phyloP scores from a whole-genome alignment of 2,797 vertebrate species.

The Petrocephalus schoutedeni region DNA sequence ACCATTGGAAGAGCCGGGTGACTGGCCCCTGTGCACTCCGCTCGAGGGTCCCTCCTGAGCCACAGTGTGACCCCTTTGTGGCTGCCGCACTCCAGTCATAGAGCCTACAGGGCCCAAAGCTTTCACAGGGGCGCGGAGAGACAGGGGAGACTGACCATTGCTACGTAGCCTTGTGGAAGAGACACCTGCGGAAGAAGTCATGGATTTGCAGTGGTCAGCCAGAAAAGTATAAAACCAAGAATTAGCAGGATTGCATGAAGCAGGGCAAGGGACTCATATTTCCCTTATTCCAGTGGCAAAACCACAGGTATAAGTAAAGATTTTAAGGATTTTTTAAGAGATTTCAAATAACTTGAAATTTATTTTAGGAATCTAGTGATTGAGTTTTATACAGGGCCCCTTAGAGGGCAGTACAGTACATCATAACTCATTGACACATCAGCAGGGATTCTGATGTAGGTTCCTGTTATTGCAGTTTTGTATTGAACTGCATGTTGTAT shows the following conservation, averaged over 20 bases:
- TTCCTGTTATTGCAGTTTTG: neutral
- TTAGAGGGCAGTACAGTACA: slow-evolving; percentile 17
- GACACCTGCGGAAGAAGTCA: slow-evolving; percentile 56
- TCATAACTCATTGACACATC: neutral
- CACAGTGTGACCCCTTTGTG: slow-evolving; percentile 64
- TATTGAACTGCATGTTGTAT: neutral
- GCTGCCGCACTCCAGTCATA: slow-evolving; percentile 60
- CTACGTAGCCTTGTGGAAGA: slow-evolving; percentile 65
- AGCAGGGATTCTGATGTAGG: neutral
- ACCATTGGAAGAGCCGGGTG: slow-evolving; percentile 54
- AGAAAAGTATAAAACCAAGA: neutral
- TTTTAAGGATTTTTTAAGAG: neutral
- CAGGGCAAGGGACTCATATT: neutral
- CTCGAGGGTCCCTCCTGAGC: slow-evolving; percentile 49
- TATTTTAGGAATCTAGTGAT: neutral
- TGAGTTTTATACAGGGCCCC: neutral
- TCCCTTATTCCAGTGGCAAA: neutral
- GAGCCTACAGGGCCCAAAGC: slow-evolving; percentile 60
- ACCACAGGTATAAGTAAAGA: neutral
- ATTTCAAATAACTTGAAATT: neutral
- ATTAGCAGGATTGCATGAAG: neutral
- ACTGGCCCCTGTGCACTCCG: slow-evolving; percentile 62
- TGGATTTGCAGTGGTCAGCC: neutral
- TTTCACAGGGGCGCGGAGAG: slow-evolving; percentile 69
- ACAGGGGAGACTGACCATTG: slow-evolving; percentile 69